Evolutionary conservation across 1,140 invertebrate species (phyloP).

Genomic region (Habropoda laboriosa): DNA sequence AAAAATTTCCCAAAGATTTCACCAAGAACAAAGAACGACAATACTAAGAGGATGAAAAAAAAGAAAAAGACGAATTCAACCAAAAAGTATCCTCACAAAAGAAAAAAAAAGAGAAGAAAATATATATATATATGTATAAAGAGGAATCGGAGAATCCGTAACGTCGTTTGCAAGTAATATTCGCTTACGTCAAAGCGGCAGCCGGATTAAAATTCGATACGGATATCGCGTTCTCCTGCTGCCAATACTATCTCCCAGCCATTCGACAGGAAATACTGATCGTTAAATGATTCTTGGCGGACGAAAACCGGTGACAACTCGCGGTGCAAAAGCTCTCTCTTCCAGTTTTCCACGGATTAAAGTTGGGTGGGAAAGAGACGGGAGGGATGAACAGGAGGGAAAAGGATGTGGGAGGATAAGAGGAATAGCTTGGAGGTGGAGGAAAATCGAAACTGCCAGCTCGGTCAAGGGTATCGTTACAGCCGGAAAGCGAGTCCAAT

Average conservation of each 20-base stretch:
- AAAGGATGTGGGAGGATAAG: background rate
- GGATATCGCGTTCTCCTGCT: conserved; percentile 9
- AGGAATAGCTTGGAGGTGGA: background rate
- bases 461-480: conserved; percentile 37
- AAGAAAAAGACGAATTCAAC: background rate
- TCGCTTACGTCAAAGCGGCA: conserved; percentile 13
- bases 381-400: no score
- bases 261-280: conserved; percentile 17
- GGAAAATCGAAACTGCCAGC: conserved; percentile 35
- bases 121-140: background rate
- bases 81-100: no score
- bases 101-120: background rate
- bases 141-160: background rate
- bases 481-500: conserved; percentile 2
- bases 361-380: no score
- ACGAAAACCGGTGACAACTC: background rate
- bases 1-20: no score
- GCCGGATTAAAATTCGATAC: conserved; percentile 39
- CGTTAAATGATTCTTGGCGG: conserved; percentile 34
- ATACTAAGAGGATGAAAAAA: background rate
- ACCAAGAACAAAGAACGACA: no score
- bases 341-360: background rate
- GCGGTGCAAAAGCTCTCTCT: background rate
- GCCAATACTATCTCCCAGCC: conserved; percentile 16
- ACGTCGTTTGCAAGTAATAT: background rate